Evolutionary conservation across 1,140 invertebrate genomes (phyloP).

Genomic region (Hypsibius dujardini): DNA sequence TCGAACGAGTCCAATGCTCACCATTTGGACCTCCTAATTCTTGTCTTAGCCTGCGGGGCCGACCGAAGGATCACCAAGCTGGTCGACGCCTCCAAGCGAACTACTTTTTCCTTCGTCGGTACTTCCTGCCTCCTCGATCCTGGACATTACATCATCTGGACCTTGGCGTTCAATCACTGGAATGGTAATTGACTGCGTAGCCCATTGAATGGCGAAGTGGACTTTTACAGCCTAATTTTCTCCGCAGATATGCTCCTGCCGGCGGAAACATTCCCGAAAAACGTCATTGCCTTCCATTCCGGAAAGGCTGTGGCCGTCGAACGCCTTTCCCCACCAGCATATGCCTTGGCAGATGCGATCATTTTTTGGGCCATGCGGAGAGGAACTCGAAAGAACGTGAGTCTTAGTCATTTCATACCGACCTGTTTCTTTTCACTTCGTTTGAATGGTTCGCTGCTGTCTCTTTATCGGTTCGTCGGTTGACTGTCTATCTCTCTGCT

Average conservation of each 20-base stretch:
- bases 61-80: conserved; percentile 20
- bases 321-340: conserved; percentile 58
- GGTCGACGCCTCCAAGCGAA: conserved; percentile 24
- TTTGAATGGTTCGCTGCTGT: too few relatives aligned
- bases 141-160: conserved; percentile 77
- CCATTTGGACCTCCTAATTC: conserved; percentile 25
- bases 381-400: background rate
- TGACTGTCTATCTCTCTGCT: too few relatives aligned
- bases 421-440: too few relatives aligned
- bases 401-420: too few relatives aligned
- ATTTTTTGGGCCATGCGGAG: conserved; percentile 35
- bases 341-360: conserved; percentile 75
- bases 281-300: conserved; percentile 75
- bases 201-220: too few relatives aligned
- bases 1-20: conserved; percentile 18
- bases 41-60: conserved; percentile 23
- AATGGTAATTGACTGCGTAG: conserved; percentile 43
- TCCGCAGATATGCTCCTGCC: conserved; percentile 50
- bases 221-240: conserved; percentile 15
- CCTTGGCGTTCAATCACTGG: conserved; percentile 90
- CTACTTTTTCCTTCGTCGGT: conserved; percentile 42
- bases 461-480: too few relatives aligned
- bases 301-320: conserved; percentile 73
- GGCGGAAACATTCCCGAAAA: conserved; percentile 54
- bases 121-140: conserved; percentile 87